These are phyloP conservation scores for Sebastes kiyomatsui DNA, from an alignment of 2,797 vertebrate genomes.

Conservation along the genomic window DNA sequence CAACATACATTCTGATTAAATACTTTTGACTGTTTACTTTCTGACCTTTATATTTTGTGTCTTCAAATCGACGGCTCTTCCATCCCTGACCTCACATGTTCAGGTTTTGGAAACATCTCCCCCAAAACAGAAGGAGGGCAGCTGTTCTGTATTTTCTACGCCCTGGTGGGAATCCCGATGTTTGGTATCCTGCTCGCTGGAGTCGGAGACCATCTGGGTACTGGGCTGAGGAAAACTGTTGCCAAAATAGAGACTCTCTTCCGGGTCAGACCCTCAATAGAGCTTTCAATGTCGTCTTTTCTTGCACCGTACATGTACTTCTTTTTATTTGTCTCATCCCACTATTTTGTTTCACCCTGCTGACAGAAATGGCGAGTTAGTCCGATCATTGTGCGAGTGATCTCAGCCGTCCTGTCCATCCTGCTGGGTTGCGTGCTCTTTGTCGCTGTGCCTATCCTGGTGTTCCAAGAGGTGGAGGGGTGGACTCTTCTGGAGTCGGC, in stretches of 20 bases:
- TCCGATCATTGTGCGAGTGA: slow-evolving; percentile 86
- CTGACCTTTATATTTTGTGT: neutral
- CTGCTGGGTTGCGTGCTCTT: slow-evolving; percentile 90
- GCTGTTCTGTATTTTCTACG: slow-evolving; percentile 92
- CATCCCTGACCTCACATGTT: slow-evolving; percentile 1
- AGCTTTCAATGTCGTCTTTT: neutral
- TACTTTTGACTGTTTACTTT: neutral
- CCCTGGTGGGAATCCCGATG: slow-evolving; percentile 90
- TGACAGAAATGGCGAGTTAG: slow-evolving; percentile 90
- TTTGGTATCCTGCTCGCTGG: slow-evolving; percentile 91
- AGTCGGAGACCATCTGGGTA: slow-evolving; percentile 91
- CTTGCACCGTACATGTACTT: neutral
- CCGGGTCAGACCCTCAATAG: slow-evolving; percentile 82
- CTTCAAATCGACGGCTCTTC: neutral
- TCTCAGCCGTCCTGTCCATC: slow-evolving; percentile 90
- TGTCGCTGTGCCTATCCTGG: slow-evolving; percentile 85
- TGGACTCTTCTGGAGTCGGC: slow-evolving; percentile 88
- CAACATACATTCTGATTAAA: neutral
- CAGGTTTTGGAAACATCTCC: slow-evolving; percentile 93
- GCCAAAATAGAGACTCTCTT: slow-evolving; percentile 90
- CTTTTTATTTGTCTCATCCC: neutral
- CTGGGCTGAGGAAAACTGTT: slow-evolving; percentile 85
- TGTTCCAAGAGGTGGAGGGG: slow-evolving; percentile 86
- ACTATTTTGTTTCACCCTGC: slow-evolving; percentile 6
- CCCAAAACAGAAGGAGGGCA: slow-evolving; percentile 89